Conservation (phyloP, 2,113 vertebrate species). For the Xenopus laevis region DNA sequence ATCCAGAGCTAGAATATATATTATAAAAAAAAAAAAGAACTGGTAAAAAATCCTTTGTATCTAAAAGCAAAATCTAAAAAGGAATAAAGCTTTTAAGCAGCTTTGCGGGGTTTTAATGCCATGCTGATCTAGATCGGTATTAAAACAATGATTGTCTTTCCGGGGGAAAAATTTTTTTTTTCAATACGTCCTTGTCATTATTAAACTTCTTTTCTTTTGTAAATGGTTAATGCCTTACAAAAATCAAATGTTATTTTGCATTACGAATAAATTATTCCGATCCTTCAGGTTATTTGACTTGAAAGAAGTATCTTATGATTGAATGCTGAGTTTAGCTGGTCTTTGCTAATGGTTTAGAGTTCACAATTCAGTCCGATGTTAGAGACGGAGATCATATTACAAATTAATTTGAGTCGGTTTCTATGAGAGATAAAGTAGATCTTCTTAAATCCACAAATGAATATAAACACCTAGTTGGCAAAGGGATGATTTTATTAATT, state of each 20-base stretch:
- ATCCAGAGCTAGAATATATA: constrained; percentile 18
- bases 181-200: neutral
- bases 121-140: constrained; percentile 46
- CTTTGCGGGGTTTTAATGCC: constrained; percentile 46
- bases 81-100: constrained; percentile 57
- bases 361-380: neutral
- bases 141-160: constrained; percentile 36
- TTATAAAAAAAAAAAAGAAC: constrained; percentile 10
- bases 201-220: neutral
- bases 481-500: neutral
- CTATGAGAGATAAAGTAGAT: neutral
- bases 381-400: neutral
- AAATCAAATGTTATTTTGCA: constrained; percentile 5
- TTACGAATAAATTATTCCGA: neutral
- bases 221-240: constrained; percentile 1
- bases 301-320: neutral
- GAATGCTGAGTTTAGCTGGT: neutral
- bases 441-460: neutral
- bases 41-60: constrained; percentile 55
- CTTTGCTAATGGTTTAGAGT: neutral
- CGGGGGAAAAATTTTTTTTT: constrained; percentile 16
- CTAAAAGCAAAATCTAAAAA: constrained; percentile 56
- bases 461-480: neutral
- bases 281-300: neutral
- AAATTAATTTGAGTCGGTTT: neutral